Percentiles rank a stretch among this genome's conserved stretches.
Conservation (phyloP, 2,113 vertebrate species). For the Gymnorhina tibicen region DNA sequence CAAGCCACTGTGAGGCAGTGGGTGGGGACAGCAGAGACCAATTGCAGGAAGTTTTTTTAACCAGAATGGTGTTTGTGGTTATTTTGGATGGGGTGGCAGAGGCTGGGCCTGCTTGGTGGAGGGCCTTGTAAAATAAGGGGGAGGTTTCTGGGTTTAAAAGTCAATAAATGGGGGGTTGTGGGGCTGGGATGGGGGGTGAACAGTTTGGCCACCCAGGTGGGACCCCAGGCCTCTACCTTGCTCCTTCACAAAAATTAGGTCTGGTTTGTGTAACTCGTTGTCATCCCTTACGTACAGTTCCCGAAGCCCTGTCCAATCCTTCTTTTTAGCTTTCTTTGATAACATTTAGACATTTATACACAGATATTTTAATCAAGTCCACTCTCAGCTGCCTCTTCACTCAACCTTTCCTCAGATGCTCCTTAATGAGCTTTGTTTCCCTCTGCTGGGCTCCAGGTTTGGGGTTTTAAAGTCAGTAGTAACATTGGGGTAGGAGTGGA, state of each 20-base stretch:
- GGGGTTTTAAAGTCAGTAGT: neutral
- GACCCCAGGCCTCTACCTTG: neutral
- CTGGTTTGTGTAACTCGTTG: neutral
- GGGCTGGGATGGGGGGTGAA: neutral
- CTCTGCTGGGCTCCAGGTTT: neutral
- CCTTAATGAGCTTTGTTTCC: neutral
- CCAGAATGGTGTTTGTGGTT: neutral
- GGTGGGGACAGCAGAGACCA: accelerated
- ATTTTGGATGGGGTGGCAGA: neutral
- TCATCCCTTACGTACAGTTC: too few relatives aligned
- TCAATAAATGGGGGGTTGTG: neutral
- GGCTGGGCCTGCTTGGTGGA: neutral
- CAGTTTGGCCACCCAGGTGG: too few relatives aligned
- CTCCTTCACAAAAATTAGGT: neutral
- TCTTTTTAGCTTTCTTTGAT: neutral
- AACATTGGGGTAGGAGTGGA: accelerated
- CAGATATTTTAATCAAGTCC: neutral
- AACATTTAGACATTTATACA: neutral
- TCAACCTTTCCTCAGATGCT: neutral
- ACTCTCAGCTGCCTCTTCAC: neutral
- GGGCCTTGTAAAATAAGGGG: neutral
- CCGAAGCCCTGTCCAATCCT: too few relatives aligned
- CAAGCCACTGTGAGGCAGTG: neutral
- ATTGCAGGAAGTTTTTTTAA: neutral
- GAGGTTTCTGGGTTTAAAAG: neutral